Base-by-base conservation (phyloP, 2,113 vertebrate species). In the Caloenas nicobarica region DNA sequence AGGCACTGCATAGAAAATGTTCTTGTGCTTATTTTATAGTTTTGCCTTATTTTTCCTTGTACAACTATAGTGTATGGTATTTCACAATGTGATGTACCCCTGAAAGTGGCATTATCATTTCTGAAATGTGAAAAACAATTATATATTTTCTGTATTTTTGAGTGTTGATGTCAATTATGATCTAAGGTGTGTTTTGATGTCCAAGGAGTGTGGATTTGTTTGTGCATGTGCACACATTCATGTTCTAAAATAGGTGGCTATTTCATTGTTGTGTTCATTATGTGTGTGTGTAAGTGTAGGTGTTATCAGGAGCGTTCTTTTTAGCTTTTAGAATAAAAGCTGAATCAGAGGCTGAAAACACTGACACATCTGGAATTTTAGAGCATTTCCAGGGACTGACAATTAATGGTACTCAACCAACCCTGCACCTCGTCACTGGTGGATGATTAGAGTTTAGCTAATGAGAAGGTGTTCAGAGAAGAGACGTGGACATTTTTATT, bases 11-110 rank as follows among this genome's bases (percentile, higher is more conserved):
- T n/a, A 87, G 88, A 77, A 95, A 95, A 87, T 88, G 68, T 89
- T 95, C 62, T 46, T 94, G 50, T 96, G 89, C 86, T 70, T 95
- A 66, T 95, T 94, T 95, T 93, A 81, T 72, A 84, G 24, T 70
- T 92, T 88, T 60, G 81, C 46, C 48, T 56, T 95, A 31, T 50
- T 77, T 94, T 91, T 56, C 62, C 76, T 68, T 84, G 31, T 50
- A 54, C n/a, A 88, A 42, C 14, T 21, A 24, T 58, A 92, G 57
- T 19, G 31, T 48, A 66, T 13, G 38, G 29, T 76, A 50, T 83
- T 91, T 95, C 44, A 78, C 60, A 86, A 22, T 24, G 62, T 62
- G 40, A 93, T 81, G 48, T 53, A 33, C 85, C 65, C n/a, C 34
- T 56, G 22, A 60, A 90, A 78, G 38, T 70, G 65, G 31, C 61